Evolutionary conservation across 1,140 invertebrate genomes (phyloP).

Genomic region (Lordiphosa stackelbergi): DNA sequence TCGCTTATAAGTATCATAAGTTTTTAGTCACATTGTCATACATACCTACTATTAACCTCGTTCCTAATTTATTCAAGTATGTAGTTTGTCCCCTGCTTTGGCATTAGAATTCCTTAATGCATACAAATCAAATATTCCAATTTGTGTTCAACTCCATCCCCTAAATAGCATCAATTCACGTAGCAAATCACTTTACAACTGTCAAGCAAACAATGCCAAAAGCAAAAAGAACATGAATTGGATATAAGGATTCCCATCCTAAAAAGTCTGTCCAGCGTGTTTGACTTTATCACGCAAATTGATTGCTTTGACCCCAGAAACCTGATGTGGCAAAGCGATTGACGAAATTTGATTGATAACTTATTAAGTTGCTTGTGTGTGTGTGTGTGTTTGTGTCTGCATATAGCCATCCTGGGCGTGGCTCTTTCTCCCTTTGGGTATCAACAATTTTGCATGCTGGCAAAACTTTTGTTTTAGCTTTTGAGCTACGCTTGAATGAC

Average conservation of each 20-base stretch:
- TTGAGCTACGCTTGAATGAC: constrained; percentile 64
- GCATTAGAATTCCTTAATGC: constrained; percentile 40
- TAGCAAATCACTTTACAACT: constrained; percentile 73
- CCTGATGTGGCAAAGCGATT: constrained; percentile 50
- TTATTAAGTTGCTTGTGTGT: constrained; percentile 62
- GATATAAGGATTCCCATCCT: constrained; percentile 27
- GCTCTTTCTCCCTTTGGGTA: constrained; percentile 1
- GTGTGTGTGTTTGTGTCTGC: constrained; percentile 28
- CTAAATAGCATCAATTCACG: constrained; percentile 39
- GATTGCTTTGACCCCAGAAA: constrained; percentile 60
- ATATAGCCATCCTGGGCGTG: constrained; percentile 13
- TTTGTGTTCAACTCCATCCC: constrained; percentile 20
- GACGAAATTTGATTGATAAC: constrained; percentile 72
- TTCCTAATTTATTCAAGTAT: too few species aligned
- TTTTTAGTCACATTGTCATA: too few species aligned
- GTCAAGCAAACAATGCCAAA: constrained; percentile 63
- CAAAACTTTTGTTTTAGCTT: constrained; percentile 50
- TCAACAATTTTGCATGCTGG: constrained; percentile 55
- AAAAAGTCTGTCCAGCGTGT: constrained; percentile 34
- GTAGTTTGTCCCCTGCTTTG: too few species aligned
- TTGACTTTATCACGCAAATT: constrained; percentile 73
- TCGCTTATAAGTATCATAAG: too few species aligned
- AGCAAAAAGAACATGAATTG: constrained; percentile 9
- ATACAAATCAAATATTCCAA: constrained; percentile 66
- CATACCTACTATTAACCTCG: too few species aligned